These are phyloP conservation scores for Helobdella robusta DNA, from an alignment of 2,888 invertebrate genomes.

Conservation along the genomic window DNA sequence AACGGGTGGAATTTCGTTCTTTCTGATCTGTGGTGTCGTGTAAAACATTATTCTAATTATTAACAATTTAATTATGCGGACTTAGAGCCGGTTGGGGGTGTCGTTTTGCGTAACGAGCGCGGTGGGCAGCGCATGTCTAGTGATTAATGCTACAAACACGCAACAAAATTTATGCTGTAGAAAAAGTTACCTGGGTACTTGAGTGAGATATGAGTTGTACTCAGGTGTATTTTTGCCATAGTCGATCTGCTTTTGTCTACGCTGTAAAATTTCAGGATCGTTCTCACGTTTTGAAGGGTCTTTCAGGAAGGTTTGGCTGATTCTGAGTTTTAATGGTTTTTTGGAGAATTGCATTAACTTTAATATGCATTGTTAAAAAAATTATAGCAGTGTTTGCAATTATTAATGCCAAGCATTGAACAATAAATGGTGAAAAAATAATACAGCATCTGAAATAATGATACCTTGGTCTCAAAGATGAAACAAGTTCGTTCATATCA, in stretches of 20 bases:
- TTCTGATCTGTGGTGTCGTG: conserved; percentile 44
- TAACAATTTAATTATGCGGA: neutral
- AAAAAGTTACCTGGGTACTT: conserved; percentile 59
- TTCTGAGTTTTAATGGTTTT: too few relatives aligned
- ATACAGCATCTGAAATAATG: too few relatives aligned
- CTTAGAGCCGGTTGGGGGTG: neutral
- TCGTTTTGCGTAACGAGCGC: neutral
- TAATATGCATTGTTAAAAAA: too few relatives aligned
- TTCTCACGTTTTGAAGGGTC: conserved; percentile 54
- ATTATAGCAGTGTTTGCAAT: too few relatives aligned
- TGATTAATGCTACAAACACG: neutral
- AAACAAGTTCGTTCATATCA: too few relatives aligned
- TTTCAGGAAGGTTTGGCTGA: neutral
- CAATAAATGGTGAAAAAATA: too few relatives aligned
- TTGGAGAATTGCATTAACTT: too few relatives aligned
- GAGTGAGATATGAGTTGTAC: conserved; percentile 65
- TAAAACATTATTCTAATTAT: conserved; percentile 7
- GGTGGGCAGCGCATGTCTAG: neutral
- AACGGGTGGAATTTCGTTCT: conserved; percentile 67
- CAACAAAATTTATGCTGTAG: neutral
- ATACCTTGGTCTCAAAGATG: too few relatives aligned
- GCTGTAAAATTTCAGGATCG: conserved; percentile 61
- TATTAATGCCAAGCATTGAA: too few relatives aligned
- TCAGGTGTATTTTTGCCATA: conserved; percentile 86
- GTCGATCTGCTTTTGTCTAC: conserved; percentile 85